These are phyloP conservation scores for Rhinolophus sinicus DNA, from an alignment of 2,113 vertebrate species.

Conservation along the genomic window DNA sequence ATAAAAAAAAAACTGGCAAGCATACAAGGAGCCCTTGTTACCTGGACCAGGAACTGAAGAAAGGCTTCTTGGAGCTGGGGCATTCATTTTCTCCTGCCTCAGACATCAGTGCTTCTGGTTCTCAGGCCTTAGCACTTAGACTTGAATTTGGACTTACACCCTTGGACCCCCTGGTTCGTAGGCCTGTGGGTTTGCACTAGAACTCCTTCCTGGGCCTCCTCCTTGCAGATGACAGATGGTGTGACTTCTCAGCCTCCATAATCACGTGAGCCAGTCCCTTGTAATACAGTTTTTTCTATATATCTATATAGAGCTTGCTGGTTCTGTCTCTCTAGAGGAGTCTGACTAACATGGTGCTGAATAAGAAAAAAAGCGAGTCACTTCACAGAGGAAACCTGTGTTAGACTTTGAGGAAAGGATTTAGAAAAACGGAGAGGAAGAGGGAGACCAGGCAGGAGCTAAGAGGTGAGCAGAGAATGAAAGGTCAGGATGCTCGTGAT, in stretches of 20 bases:
- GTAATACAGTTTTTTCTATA: background rate
- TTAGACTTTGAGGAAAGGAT: background rate
- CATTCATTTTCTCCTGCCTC: background rate
- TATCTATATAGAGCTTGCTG: too few species aligned
- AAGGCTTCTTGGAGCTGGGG: background rate
- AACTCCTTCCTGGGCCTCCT: background rate
- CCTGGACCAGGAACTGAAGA: constrained; percentile 1
- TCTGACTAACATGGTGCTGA: background rate
- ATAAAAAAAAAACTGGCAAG: background rate
- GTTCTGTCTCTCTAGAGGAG: background rate
- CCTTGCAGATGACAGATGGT: background rate
- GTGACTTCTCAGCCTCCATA: background rate
- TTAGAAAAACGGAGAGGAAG: background rate
- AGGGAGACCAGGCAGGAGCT: background rate
- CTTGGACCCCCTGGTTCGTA: background rate
- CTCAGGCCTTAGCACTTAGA: background rate
- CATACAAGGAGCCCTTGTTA: constrained; percentile 45
- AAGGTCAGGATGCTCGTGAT: background rate
- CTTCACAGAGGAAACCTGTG: background rate
- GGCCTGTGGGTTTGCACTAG: background rate
- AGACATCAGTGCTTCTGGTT: background rate
- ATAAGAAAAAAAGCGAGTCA: background rate
- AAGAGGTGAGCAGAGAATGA: background rate
- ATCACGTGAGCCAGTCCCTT: background rate
- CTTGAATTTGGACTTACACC: background rate